phyloP scores from a whole-genome alignment of 2,888 invertebrate species.

The Nemotelus nigrinus region DNA sequence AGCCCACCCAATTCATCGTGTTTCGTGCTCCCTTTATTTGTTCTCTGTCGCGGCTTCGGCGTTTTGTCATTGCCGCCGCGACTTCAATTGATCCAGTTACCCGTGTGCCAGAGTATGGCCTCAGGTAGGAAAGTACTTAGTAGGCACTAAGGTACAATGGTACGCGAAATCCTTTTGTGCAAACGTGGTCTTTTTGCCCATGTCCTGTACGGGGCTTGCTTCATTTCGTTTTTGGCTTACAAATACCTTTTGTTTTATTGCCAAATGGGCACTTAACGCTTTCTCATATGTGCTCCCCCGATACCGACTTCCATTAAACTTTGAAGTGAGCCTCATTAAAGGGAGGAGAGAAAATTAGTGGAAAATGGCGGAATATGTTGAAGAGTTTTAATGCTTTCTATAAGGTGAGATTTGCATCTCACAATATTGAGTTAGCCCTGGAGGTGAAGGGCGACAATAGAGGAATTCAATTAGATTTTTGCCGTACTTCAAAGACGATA shows the following conservation, averaged over 20 bases:
- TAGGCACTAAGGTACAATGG: conserved; percentile 8
- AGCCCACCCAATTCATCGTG: conserved; percentile 21
- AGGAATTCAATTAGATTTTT: conserved; percentile 7
- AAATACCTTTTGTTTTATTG: conserved; percentile 24
- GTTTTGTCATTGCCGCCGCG: too few relatives aligned
- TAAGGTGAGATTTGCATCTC: background rate
- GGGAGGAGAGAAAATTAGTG: conserved; percentile 5
- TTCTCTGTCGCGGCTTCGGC: too few relatives aligned
- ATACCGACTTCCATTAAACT: conserved; percentile 29
- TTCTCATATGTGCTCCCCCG: conserved; percentile 21
- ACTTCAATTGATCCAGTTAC: conserved; percentile 13
- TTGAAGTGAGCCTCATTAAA: background rate
- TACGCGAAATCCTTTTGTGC: conserved; percentile 33
- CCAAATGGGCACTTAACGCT: conserved; percentile 36
- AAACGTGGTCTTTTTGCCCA: background rate
- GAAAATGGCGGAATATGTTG: conserved; percentile 18
- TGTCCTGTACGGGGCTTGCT: conserved; percentile 15
- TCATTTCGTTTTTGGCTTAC: conserved; percentile 17
- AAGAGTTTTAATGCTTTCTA: background rate
- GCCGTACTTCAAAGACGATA: conserved; percentile 14
- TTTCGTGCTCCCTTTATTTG: too few relatives aligned
- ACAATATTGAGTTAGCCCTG: conserved; percentile 28
- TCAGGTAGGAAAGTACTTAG: conserved; percentile 38
- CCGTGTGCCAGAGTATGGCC: conserved; percentile 36
- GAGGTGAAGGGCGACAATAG: conserved; percentile 20